Conservation (phyloP, 2,797 vertebrate genomes). For the Tachyglossus aculeatus region DNA sequence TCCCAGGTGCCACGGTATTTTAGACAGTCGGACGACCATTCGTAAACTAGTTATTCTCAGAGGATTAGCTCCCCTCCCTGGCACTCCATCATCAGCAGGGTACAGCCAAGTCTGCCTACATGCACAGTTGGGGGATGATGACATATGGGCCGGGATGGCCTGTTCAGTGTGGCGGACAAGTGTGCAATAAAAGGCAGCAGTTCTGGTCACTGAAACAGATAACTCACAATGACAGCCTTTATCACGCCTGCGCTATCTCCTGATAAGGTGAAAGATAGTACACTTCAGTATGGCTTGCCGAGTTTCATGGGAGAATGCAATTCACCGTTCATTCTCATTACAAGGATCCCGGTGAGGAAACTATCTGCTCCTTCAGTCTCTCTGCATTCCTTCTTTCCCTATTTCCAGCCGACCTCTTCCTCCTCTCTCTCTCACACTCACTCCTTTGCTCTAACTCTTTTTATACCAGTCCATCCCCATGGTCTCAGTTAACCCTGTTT, state of each 20-base stretch:
- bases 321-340: neutral
- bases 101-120: constrained; percentile 18
- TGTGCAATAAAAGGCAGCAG: constrained; percentile 50
- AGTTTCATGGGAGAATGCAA: constrained; percentile 54
- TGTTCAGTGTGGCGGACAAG: constrained; percentile 52
- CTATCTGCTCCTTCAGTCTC: constrained; percentile 30
- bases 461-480: neutral
- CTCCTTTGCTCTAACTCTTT: constrained; percentile 3
- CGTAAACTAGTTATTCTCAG: neutral
- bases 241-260: constrained; percentile 55
- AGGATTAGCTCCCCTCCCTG: no score
- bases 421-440: neutral
- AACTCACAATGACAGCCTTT: constrained; percentile 65
- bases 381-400: constrained; percentile 12
- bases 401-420: neutral
- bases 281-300: constrained; percentile 39
- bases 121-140: constrained; percentile 26
- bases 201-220: constrained; percentile 61
- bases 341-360: constrained; percentile 11
- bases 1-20: neutral
- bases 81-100: no score
- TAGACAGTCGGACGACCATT: neutral
- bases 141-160: constrained; percentile 23
- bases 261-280: constrained; percentile 53
- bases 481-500: neutral